Evolutionary conservation across 2,888 invertebrate species (phyloP).

Genomic region (Drosophila atroscutellata): DNA sequence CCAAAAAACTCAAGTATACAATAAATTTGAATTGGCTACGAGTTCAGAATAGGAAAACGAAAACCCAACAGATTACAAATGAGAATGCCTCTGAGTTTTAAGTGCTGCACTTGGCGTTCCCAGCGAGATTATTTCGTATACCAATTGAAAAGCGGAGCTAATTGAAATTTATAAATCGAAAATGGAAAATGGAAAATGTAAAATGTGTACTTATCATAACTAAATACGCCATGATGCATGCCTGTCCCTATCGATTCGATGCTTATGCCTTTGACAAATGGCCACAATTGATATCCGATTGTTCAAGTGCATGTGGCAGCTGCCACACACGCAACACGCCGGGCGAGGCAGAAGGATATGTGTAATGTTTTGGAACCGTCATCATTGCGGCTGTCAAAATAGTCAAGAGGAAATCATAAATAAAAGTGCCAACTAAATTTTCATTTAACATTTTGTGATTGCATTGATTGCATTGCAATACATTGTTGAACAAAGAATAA

Average conservation of each 20-base stretch:
- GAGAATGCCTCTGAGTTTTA: conserved; percentile 46
- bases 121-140: conserved; percentile 14
- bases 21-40: conserved; percentile 64
- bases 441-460: conserved; percentile 1
- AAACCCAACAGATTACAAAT: conserved; percentile 62
- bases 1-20: conserved; percentile 65
- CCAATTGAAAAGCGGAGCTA: conserved; percentile 23
- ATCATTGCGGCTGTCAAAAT: conserved; percentile 68
- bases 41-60: conserved; percentile 66
- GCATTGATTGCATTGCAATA: not conserved
- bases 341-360: not conserved
- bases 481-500: not conserved
- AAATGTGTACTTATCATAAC: conserved; percentile 48
- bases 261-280: conserved; percentile 49
- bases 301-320: conserved; percentile 54
- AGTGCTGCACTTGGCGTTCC: conserved; percentile 62
- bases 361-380: conserved; percentile 50
- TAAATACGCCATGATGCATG: conserved; percentile 51
- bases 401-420: conserved; percentile 72
- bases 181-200: conserved; percentile 51
- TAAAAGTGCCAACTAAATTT: conserved; percentile 38
- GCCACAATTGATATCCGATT: conserved; percentile 38
- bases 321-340: conserved; percentile 15
- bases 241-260: conserved; percentile 24
- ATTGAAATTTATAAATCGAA: conserved; percentile 40